Percentiles rank a stretch among this genome's conserved stretches.
Conservation (phyloP, 2,113 vertebrate species). For the Onychostoma macrolepis region DNA sequence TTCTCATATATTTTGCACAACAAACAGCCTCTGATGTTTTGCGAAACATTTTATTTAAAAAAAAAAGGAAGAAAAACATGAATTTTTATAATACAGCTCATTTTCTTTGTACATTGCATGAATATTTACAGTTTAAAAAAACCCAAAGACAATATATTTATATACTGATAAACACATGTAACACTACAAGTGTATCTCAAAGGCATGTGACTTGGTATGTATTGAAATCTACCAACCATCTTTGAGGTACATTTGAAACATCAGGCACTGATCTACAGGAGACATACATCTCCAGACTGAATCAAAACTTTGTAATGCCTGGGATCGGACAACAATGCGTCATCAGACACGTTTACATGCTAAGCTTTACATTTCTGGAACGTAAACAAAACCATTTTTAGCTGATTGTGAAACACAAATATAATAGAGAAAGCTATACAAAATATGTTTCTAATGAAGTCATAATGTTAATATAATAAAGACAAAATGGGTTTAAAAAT, state of each 20-base stretch:
- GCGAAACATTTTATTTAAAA: constrained; percentile 55
- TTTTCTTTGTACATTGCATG: constrained; percentile 63
- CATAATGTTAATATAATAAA: constrained; percentile 43
- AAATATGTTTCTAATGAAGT: constrained; percentile 60
- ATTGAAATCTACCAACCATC: constrained; percentile 20
- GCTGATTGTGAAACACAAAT: constrained; percentile 66
- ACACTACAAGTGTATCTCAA: constrained; percentile 36
- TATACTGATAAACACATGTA: constrained; percentile 35
- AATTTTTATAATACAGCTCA: constrained; percentile 66
- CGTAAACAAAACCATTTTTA: constrained; percentile 56
- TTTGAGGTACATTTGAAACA: constrained; percentile 37
- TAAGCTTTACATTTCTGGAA: constrained; percentile 35
- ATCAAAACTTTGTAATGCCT: constrained; percentile 44
- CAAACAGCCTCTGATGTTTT: constrained; percentile 47
- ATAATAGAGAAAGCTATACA: constrained; percentile 57
- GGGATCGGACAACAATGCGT: constrained; percentile 32
- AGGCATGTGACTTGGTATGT: constrained; percentile 29
- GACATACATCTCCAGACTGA: neutral
- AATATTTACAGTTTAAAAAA: constrained; percentile 75
- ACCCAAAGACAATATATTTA: constrained; percentile 41
- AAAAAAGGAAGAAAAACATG: constrained; percentile 30
- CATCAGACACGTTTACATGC: neutral
- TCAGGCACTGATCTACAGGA: constrained; percentile 41
- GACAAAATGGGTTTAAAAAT: constrained; percentile 54
- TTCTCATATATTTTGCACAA: constrained; percentile 23